Percentiles rank a stretch among this genome's conserved stretches.
Conservation (phyloP, 1,140 invertebrate genomes). For the Aphaenogaster floridana region DNA sequence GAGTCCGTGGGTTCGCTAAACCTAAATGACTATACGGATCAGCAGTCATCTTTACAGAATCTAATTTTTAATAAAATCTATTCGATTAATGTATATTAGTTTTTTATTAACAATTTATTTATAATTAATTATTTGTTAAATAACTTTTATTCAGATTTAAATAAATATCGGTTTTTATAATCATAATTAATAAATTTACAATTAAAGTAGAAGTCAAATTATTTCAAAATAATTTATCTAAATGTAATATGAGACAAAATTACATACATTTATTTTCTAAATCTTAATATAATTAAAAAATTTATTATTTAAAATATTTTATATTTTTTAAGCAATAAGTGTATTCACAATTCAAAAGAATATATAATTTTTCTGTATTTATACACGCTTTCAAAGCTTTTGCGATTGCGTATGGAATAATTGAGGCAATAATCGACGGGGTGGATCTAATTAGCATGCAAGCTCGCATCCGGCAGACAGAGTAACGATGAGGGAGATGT, state of each 20-base stretch:
- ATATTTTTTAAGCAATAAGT: background rate
- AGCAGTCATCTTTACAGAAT: background rate
- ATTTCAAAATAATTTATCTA: background rate
- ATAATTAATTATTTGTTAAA: slow-evolving; percentile 2
- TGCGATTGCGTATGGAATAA: background rate
- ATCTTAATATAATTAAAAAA: background rate
- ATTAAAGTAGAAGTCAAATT: background rate
- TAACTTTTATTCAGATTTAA: background rate
- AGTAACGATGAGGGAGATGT: background rate
- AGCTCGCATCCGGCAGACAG: background rate
- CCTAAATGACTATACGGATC: background rate
- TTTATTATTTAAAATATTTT: background rate
- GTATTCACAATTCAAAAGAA: background rate
- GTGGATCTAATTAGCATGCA: slow-evolving; percentile 25
- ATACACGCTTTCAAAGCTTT: background rate
- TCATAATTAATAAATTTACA: background rate
- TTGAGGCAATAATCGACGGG: slow-evolving; percentile 32
- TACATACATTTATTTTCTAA: background rate
- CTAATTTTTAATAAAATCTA: background rate
- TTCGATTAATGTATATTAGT: background rate
- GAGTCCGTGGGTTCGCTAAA: background rate
- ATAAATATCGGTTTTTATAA: background rate
- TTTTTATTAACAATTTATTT: background rate
- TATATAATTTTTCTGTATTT: background rate
- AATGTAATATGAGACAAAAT: background rate